Conservation (phyloP, 2,113 vertebrate genomes). For the Myrmophylax atrothorax region DNA sequence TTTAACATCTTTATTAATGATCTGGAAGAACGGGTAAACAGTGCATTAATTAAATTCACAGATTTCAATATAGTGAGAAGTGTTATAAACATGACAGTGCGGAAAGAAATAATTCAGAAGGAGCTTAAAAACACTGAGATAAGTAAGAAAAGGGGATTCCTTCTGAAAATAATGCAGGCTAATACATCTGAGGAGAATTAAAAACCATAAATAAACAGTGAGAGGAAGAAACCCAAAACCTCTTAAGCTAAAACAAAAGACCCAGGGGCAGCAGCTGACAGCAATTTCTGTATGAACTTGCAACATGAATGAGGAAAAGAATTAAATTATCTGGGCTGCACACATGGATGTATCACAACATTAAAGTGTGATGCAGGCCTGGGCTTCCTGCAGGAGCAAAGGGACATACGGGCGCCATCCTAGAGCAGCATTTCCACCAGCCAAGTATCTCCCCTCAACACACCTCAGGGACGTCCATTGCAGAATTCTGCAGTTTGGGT, state of each 20-base stretch:
- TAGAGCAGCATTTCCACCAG: not conserved
- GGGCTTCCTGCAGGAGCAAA: not conserved
- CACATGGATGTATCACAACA: not conserved
- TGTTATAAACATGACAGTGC: slow-evolving; percentile 70
- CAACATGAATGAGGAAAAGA: slow-evolving; percentile 11
- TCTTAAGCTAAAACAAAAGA: slow-evolving; percentile 54
- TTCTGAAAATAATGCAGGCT: slow-evolving; percentile 51
- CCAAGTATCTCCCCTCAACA: not conserved
- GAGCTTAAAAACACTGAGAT: slow-evolving; percentile 66
- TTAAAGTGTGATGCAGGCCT: not conserved
- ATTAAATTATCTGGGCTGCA: slow-evolving; percentile 32
- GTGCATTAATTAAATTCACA: slow-evolving; percentile 75
- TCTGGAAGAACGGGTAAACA: slow-evolving; percentile 54
- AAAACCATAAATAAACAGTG: slow-evolving; percentile 58
- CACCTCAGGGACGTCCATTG: not conserved
- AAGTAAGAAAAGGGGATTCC: slow-evolving; percentile 65
- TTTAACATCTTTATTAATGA: slow-evolving; percentile 67
- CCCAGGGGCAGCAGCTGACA: slow-evolving; percentile 54
- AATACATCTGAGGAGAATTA: slow-evolving; percentile 57
- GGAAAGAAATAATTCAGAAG: slow-evolving; percentile 61
- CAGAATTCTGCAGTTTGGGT: not conserved
- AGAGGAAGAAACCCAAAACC: slow-evolving; percentile 52
- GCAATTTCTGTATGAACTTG: slow-evolving; percentile 50
- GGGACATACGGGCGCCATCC: not conserved
- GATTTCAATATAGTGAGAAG: slow-evolving; percentile 64